Evolutionary conservation across 2,113 vertebrate species (phyloP).

Genomic region (Chelonoidis abingdonii): DNA sequence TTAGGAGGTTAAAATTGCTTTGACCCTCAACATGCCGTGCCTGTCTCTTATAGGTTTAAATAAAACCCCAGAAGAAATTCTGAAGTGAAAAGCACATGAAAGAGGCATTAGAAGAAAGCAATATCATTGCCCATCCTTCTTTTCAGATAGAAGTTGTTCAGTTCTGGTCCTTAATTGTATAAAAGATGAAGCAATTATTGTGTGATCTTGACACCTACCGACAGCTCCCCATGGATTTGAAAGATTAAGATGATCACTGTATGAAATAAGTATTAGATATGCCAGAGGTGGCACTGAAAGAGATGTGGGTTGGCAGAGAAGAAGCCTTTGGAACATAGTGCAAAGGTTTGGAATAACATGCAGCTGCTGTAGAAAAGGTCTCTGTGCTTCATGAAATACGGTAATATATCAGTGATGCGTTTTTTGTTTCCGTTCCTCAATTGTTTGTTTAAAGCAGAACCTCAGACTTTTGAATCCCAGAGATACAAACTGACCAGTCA

Average conservation of each 20-base stretch:
- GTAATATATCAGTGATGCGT: not conserved
- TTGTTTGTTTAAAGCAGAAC: not conserved
- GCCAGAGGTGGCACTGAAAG: not conserved
- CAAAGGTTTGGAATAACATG: not conserved
- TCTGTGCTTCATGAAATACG: not conserved
- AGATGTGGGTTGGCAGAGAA: not conserved
- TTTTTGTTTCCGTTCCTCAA: not conserved
- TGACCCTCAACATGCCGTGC: conserved; percentile 24
- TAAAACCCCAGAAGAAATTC: conserved; percentile 47
- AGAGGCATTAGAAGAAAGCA: not conserved
- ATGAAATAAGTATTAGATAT: not conserved
- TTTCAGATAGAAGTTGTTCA: not conserved
- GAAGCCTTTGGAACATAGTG: not conserved
- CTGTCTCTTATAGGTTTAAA: conserved; percentile 47
- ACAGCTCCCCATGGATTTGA: not conserved
- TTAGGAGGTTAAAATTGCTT: conserved; percentile 38
- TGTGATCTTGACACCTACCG: not conserved
- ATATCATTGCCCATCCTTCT: not conserved
- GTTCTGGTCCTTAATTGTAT: not conserved
- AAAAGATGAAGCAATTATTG: not conserved
- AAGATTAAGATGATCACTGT: conserved; percentile 3
- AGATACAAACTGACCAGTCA: too few species aligned
- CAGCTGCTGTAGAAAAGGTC: not conserved
- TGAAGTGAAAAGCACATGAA: not conserved
- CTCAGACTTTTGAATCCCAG: too few species aligned